Evolutionary conservation across 2,113 vertebrate species (phyloP), one percentile per base, ranked within the genome.

Genomic region (Columba janthina): DNA sequence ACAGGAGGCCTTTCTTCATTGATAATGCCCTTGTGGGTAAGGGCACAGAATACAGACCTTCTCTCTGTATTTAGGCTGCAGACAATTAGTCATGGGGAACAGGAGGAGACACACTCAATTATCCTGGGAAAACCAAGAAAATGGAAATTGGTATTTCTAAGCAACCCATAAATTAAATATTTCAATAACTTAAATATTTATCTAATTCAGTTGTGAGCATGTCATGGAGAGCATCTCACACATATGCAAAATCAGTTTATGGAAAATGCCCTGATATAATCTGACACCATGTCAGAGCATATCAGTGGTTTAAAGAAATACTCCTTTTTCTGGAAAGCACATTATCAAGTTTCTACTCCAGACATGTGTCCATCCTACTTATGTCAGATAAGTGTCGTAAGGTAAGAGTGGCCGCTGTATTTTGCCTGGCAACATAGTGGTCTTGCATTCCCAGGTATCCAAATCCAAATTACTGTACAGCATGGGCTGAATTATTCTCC

Each of bases 271-370:
- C 61, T 95, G 58, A 95, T 96, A 58, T n/a, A 92, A 57, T 66
- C n/a, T 95, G 95, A 95, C 96, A 95, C 28, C 11, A n/a, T 34
- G 86, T 95, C 96, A 88, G 44, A 92, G 19, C 24, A 4, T 38
- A 96, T 95, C 74, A 96, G 57, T 61, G 34, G 16, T 91, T 93
- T 73, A 66, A 83, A 84, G 74, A 84, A 93, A 89, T 56, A 60
- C 7, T 83, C 17, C 3, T 6, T 50, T 85, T 73, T 38, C 86
- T 91, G 28, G 58, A 60, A 85, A 96, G 64, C 1, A 71, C 91
- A 76, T 93, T 88, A 67, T 31, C 29, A 32, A 15, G 54, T 72
- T 97, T 38, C 69, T 89, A 11, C 65, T 85, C 46, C 57, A 67
- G 60, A 81, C 42, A 56, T 3, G 3, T 75, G 73, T 81, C 94